Percentiles rank a stretch among this genome's conserved stretches.
Conservation (phyloP, 2,888 invertebrate genomes). For the Aphelenchoides bicaudatus region DNA sequence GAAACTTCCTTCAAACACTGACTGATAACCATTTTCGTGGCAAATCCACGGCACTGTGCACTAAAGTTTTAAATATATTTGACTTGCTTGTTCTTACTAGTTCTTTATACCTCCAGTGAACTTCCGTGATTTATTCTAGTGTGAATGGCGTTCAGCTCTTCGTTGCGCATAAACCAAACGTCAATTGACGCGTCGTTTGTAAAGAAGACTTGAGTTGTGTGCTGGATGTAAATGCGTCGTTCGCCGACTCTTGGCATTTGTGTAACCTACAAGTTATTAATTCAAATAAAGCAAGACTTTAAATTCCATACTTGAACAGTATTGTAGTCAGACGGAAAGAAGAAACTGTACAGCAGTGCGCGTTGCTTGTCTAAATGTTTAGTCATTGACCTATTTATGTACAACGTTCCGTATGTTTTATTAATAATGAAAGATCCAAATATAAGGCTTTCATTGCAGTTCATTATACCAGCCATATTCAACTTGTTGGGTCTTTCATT, state of each 20-base stretch:
- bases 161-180: slow-evolving; percentile 87
- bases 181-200: slow-evolving; percentile 90
- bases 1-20: slow-evolving; percentile 83
- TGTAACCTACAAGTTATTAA: too few species aligned
- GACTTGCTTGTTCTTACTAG: not conserved
- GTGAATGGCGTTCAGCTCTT: slow-evolving; percentile 86
- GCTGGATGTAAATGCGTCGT: slow-evolving; percentile 42
- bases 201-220: slow-evolving; percentile 81
- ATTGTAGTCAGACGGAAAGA: slow-evolving; percentile 72
- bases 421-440: too few species aligned
- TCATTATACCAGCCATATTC: too few species aligned
- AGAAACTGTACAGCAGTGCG: slow-evolving; percentile 88
- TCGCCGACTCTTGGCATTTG: slow-evolving; percentile 37
- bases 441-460: too few species aligned
- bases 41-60: slow-evolving; percentile 92
- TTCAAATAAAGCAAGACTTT: too few species aligned
- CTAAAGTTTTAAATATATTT: slow-evolving; percentile 42
- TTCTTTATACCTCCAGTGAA: slow-evolving; percentile 71
- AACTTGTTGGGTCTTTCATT: too few species aligned
- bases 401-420: too few species aligned
- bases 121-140: slow-evolving; percentile 91
- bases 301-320: too few species aligned
- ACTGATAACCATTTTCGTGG: slow-evolving; percentile 77
- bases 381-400: too few species aligned
- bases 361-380: slow-evolving; percentile 94